Percentiles rank a stretch among this genome's conserved stretches.
phyloP scores from a whole-genome alignment of 2,797 vertebrate genomes.

The Mionectes olivaceus region DNA sequence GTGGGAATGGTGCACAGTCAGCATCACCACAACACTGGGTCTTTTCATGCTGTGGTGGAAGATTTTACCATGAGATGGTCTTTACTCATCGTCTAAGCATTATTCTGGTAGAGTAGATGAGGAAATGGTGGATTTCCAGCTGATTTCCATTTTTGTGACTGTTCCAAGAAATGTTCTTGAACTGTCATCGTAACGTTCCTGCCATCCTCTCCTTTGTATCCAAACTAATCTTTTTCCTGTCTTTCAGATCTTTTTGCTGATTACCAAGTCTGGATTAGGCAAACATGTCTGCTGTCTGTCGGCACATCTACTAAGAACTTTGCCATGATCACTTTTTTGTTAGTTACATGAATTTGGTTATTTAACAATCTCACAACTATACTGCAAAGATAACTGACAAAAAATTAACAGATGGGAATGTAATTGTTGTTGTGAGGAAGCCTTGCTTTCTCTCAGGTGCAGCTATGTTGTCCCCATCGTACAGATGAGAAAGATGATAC shows the following conservation, averaged over 20 bases:
- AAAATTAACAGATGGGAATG: not conserved
- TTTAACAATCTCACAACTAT: not conserved
- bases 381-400: not conserved
- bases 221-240: not conserved
- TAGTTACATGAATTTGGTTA: not conserved
- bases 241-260: not conserved
- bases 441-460: not conserved
- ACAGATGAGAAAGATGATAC: not conserved
- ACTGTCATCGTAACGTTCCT: not conserved
- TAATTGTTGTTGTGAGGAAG: not conserved
- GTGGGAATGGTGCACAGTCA: not conserved
- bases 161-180: slow-evolving; percentile 18
- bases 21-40: not conserved
- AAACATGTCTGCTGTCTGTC: not conserved
- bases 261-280: not conserved
- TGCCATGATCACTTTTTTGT: not conserved
- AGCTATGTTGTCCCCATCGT: not conserved
- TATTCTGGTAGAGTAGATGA: not conserved
- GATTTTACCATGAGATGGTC: not conserved
- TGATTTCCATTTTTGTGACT: not conserved
- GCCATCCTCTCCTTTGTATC: not conserved
- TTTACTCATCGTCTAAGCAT: not conserved
- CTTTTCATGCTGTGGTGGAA: not conserved
- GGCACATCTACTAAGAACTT: not conserved
- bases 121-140: not conserved